Conservation (phyloP, 1,140 invertebrate species). For the Pseudomyrmex gracilis region DNA sequence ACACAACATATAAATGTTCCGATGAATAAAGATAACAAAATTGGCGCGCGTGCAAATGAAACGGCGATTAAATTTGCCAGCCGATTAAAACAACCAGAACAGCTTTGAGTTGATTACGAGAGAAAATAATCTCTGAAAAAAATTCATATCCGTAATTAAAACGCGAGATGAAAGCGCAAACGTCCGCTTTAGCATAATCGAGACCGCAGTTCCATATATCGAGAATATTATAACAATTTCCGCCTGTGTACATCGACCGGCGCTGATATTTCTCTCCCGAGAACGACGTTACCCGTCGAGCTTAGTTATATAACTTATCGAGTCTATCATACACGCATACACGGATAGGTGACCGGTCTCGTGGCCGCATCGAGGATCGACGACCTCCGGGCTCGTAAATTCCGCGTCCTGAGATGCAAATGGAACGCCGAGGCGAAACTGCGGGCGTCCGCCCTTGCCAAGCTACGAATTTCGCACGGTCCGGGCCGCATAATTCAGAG, state of each 20-base stretch:
- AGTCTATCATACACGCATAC: constrained; percentile 74
- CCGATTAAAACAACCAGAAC: background rate
- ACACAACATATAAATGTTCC: too few species aligned
- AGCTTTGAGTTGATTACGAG: background rate
- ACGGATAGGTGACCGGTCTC: constrained; percentile 70
- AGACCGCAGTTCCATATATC: background rate
- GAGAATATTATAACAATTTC: constrained; percentile 1
- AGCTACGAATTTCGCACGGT: constrained; percentile 46
- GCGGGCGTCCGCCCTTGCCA: constrained; percentile 27
- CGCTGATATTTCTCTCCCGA: constrained; percentile 25
- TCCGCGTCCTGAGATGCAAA: constrained; percentile 53
- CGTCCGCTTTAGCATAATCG: constrained; percentile 10
- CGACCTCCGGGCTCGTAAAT: constrained; percentile 59
- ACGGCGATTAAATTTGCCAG: background rate
- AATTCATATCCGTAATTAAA: constrained; percentile 33
- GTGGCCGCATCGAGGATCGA: constrained; percentile 61
- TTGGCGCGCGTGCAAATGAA: background rate
- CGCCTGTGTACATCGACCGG: constrained; percentile 10
- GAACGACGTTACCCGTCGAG: constrained; percentile 24
- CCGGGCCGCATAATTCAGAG: constrained; percentile 43
- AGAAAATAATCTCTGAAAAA: background rate
- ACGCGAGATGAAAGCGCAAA: background rate
- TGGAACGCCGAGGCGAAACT: constrained; percentile 45
- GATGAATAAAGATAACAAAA: background rate
- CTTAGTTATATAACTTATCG: constrained; percentile 70